These are phyloP conservation scores for Druon quercuslanigerum DNA, from an alignment of 1,140 invertebrate genomes.

Conservation along the genomic window DNA sequence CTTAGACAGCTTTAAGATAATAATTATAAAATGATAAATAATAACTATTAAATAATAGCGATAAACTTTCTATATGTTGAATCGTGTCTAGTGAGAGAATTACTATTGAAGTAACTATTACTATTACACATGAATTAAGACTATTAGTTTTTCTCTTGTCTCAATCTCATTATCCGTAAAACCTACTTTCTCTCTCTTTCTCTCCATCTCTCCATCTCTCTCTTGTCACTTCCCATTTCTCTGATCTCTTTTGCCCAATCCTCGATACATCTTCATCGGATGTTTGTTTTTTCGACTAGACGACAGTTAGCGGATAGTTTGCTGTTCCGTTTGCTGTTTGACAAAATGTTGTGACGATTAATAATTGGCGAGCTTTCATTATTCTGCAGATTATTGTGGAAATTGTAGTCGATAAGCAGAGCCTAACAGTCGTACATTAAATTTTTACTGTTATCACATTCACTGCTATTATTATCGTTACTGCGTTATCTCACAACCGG, in stretches of 20 bases:
- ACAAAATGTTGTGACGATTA: conserved; percentile 64
- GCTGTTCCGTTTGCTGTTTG: conserved; percentile 73
- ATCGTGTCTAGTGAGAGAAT: conserved; percentile 73
- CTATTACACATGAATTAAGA: conserved; percentile 57
- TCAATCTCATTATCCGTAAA: not conserved
- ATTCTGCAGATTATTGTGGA: conserved; percentile 47
- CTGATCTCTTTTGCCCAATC: not conserved
- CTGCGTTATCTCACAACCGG: conserved; percentile 49
- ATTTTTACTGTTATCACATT: conserved; percentile 66
- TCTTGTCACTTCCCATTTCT: not conserved
- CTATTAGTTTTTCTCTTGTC: not conserved
- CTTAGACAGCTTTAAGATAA: conserved; percentile 74
- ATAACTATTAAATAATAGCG: conserved; percentile 72
- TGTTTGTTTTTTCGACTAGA: conserved; percentile 33
- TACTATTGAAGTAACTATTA: conserved; percentile 69
- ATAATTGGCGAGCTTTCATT: conserved; percentile 52
- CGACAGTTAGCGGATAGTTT: conserved; percentile 69
- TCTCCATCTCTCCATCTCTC: not conserved
- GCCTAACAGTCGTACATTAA: conserved; percentile 64
- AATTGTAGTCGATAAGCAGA: conserved; percentile 57
- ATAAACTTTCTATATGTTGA: conserved; percentile 75
- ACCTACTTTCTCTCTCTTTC: not conserved
- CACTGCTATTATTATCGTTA: conserved; percentile 53
- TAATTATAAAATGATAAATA: conserved; percentile 70
- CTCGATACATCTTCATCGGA: conserved; percentile 3